Evolutionary conservation across 2,797 vertebrate species (phyloP), one percentile per base, ranked within the genome.

Genomic region (Cephalopachus bancanus): DNA sequence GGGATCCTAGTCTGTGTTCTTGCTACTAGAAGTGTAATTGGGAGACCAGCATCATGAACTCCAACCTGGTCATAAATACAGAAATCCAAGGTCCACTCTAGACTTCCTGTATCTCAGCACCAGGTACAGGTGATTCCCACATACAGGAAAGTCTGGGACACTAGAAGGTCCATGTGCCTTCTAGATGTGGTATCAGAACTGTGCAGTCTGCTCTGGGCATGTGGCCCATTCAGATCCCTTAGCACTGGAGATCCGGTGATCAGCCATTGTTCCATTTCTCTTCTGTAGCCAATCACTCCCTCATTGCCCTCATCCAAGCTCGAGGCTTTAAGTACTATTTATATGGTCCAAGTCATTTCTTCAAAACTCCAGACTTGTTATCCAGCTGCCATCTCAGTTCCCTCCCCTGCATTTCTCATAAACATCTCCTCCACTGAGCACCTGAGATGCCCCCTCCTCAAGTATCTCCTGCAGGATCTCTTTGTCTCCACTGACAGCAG

Each of bases 171-270:
- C 49, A 0, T 0, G 0, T 10, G 10, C 57, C 24, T 24, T 71
- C 55, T 53, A 64, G 53, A 37, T 0, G 0, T 0, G 0, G 16
- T 2, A 26, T 1, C 49, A 67, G 75, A 55, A 79, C 16, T 3
- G 0, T 37, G n/a, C 51, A 76, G 37, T 74, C 1, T 0, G 30
- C 53, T 67, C 12, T 17, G 9, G 16, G 65, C 7, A 16, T 33
- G 10, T 19, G 3, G 1, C 59, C 49, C 20, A 30, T 71, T 69
- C 15, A 71, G 7, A 37, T 15, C 22, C 6, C 30, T 14, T 3
- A 86, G 19, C 22, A 20, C 10, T 14, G 44, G n/a, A n/a, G 30
- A 49, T 26, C 1, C n/a, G 20, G 30, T 19, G 33, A 65, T 89
- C 16, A 33, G 19, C 14, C 30, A 12, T 64, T 59, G 12, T 24